These are phyloP conservation scores for Rhyacophila evoluta DNA, from an alignment of 2,888 invertebrate genomes.

Conservation along the genomic window DNA sequence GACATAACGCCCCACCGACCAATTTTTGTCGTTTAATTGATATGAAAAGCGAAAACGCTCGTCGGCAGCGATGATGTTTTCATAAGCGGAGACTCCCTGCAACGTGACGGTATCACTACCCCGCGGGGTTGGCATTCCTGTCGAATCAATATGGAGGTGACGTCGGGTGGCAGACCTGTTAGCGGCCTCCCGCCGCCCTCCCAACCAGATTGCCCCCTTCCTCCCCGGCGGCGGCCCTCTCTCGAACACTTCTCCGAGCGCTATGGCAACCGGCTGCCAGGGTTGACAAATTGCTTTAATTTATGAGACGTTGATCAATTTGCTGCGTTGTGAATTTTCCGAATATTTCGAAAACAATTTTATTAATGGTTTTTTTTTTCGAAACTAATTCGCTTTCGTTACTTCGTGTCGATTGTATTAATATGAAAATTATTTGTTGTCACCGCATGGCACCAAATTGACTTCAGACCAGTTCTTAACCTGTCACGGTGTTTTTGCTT, in stretches of 20 bases:
- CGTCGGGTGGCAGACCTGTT: slow-evolving; percentile 4
- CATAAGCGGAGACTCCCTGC: neutral
- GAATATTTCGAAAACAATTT: no score
- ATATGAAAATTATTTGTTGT: no score
- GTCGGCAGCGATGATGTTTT: neutral
- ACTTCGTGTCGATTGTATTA: no score
- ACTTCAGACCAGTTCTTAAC: no score
- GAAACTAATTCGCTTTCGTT: no score
- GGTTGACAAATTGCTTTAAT: slow-evolving; percentile 22
- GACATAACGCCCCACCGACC: no score
- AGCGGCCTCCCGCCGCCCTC: neutral
- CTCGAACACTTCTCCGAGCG: neutral
- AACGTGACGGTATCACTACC: slow-evolving; percentile 1
- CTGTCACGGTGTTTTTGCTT: no score
- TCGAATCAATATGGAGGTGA: slow-evolving; percentile 6
- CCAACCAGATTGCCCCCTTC: neutral
- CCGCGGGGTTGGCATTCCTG: slow-evolving; percentile 14
- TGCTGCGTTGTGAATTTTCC: neutral
- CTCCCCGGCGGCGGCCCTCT: neutral
- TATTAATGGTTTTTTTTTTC: no score
- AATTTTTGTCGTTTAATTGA: neutral
- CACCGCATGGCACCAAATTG: no score
- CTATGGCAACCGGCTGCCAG: slow-evolving; percentile 9
- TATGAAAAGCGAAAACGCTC: neutral
- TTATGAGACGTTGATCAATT: slow-evolving; percentile 11